A percentile compares a stretch with the other conserved stretches of the same genome.
Evolutionary conservation across 2,113 vertebrate species (phyloP).

Genomic region (Halichoeres trimaculatus): DNA sequence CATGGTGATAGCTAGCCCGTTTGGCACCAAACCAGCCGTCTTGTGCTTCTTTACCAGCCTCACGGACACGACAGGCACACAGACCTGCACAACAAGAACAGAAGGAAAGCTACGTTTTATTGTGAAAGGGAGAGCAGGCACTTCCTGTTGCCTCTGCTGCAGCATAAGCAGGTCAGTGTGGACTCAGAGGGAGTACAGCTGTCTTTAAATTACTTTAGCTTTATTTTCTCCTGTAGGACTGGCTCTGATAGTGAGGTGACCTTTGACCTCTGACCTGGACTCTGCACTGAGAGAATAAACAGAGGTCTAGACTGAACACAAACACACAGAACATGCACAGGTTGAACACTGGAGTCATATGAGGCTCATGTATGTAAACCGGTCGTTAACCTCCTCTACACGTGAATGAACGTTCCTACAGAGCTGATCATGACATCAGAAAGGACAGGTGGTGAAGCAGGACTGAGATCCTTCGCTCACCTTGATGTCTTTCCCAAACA

Average conservation of each 20-base stretch:
- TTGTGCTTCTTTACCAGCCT: conserved; percentile 92
- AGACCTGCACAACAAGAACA: conserved; percentile 80
- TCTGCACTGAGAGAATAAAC: neutral
- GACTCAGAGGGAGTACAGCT: too few relatives aligned
- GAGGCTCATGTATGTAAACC: neutral
- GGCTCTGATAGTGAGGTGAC: neutral
- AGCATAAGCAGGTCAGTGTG: too few relatives aligned
- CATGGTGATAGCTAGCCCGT: conserved; percentile 91
- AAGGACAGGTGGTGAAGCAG: too few relatives aligned
- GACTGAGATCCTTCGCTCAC: conserved; percentile 60
- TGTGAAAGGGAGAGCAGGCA: neutral
- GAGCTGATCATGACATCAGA: too few relatives aligned
- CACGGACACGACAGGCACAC: conserved; percentile 88
- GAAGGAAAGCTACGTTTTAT: neutral
- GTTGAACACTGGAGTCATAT: neutral
- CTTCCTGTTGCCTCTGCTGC: conserved; percentile 1
- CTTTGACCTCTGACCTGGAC: conserved; percentile 2
- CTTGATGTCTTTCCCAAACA: conserved; percentile 95
- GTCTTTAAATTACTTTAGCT: neutral
- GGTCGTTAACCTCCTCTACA: neutral
- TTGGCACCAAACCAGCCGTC: conserved; percentile 90
- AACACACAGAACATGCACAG: neutral
- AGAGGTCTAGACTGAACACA: conserved; percentile 16
- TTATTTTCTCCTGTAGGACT: neutral
- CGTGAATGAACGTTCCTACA: too few relatives aligned